phyloP scores from a whole-genome alignment of 2,797 vertebrate genomes.

The Catostomus latipinnis region DNA sequence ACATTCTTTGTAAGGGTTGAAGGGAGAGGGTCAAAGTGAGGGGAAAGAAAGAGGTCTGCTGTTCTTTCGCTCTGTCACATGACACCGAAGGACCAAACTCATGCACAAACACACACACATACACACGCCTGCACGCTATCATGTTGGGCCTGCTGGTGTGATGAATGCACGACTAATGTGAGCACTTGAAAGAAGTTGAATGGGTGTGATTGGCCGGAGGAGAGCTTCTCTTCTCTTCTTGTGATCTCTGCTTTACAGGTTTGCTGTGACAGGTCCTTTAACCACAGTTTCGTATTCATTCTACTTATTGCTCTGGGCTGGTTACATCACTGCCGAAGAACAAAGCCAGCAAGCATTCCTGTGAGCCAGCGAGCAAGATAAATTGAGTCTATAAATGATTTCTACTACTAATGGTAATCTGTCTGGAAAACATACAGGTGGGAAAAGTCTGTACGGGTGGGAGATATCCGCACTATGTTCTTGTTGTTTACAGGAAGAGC shows the following conservation, averaged over 20 bases:
- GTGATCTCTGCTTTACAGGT: slow-evolving; percentile 41
- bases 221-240: slow-evolving; percentile 16
- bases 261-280: slow-evolving; percentile 43
- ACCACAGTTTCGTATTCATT: slow-evolving; percentile 36
- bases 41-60: slow-evolving; percentile 38
- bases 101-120: slow-evolving; percentile 25
- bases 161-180: slow-evolving; percentile 59
- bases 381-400: slow-evolving; percentile 24
- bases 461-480: background rate
- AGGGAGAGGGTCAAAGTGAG: slow-evolving; percentile 33
- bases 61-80: slow-evolving; percentile 36
- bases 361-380: slow-evolving; percentile 20
- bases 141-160: slow-evolving; percentile 40
- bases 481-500: background rate
- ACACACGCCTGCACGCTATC: slow-evolving; percentile 43
- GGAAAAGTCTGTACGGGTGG: background rate
- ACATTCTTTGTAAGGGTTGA: background rate
- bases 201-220: slow-evolving; percentile 42
- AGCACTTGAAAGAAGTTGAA: slow-evolving; percentile 48
- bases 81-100: slow-evolving; percentile 55
- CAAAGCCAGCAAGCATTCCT: slow-evolving; percentile 53
- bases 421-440: slow-evolving; percentile 25
- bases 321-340: slow-evolving; percentile 48
- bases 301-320: slow-evolving; percentile 38
- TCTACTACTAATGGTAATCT: slow-evolving; percentile 28